Evolutionary conservation across 2,113 vertebrate species (phyloP), one percentile per base, ranked within the genome.

Genomic region (Gymnocephalus cernua): DNA sequence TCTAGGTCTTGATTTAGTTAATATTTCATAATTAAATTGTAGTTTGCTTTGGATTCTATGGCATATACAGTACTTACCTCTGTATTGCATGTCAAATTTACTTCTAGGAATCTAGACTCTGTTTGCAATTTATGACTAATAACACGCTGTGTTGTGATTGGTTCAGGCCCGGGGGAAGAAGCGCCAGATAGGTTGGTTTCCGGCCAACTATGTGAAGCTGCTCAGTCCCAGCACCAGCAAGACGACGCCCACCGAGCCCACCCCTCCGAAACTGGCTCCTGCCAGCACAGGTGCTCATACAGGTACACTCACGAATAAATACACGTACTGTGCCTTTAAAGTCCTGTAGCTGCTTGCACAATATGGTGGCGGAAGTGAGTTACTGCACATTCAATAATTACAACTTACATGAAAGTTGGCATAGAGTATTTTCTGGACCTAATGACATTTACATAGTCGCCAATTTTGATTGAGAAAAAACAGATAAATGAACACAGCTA

Each of bases 161-260:
- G 54, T 74, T 19, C 86, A 99, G 98, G 98, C 98, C 15, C 96
- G 98, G 47, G 98, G 98, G 23, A 99, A 98, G 91, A 99, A 99
- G 88, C 95, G 98, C 16, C 98, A 99, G 92, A 99, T 99, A 53
- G 98, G 98, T 44, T 99, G 98, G 98, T 99, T 99, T 90, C 98
- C 98, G 4, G 98, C 98, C 74, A 99, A 99, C 88, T 99, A 99
- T 18, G 98, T 99, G 23, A 99, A 99, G 89, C 96, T 99, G 71
- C 92, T 99, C 86, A 99, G 98, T 86, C 98, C 98, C 23, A 98
- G 97, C 86, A 99, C 97, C 74, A 99, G 96, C 95, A 99, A 99
- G 93, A 97, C 96, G 44, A 99, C 98, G 4, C 98, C 98, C 77
- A 98, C 97, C 0, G 98, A 99, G 62, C 96, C 97, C 35, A 93